Percentiles rank a stretch among this genome's conserved stretches.
Conservation (phyloP, 2,888 invertebrate genomes). For the Caenorhabditis angaria region DNA sequence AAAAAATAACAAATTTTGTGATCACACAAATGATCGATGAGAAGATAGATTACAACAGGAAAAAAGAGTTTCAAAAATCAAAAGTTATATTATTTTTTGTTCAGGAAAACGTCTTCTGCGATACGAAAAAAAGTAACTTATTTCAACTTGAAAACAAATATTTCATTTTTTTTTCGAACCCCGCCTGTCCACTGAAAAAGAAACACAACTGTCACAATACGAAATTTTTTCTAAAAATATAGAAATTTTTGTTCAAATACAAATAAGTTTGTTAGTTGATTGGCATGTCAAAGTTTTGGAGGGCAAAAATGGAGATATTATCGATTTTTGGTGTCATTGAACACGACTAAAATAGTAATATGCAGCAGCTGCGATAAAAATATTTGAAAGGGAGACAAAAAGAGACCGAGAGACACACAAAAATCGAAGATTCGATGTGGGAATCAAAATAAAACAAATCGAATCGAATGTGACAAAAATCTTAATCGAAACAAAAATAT, state of each 20-base stretch:
- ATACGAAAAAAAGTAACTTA: background rate
- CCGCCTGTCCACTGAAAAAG: no score
- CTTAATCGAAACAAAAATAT: background rate
- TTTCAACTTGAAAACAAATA: no score
- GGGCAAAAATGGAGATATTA: background rate
- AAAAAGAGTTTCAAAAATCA: background rate
- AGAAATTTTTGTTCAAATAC: background rate
- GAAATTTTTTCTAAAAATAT: background rate
- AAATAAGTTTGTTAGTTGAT: background rate
- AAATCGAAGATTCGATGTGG: no score
- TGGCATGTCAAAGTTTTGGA: background rate
- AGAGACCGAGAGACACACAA: no score
- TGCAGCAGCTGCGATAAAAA: no score
- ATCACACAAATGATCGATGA: background rate
- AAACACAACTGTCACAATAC: no score
- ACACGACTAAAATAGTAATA: no score
- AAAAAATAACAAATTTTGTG: background rate
- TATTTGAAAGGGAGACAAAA: no score
- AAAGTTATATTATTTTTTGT: no score
- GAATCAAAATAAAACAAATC: no score
- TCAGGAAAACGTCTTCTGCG: background rate
- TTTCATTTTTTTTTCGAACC: no score
- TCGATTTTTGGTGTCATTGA: background rate
- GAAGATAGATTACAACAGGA: conserved; percentile 1
- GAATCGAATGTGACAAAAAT: no score